Conservation (phyloP, 1,140 invertebrate genomes). For the Bradysia coprophila region DNA sequence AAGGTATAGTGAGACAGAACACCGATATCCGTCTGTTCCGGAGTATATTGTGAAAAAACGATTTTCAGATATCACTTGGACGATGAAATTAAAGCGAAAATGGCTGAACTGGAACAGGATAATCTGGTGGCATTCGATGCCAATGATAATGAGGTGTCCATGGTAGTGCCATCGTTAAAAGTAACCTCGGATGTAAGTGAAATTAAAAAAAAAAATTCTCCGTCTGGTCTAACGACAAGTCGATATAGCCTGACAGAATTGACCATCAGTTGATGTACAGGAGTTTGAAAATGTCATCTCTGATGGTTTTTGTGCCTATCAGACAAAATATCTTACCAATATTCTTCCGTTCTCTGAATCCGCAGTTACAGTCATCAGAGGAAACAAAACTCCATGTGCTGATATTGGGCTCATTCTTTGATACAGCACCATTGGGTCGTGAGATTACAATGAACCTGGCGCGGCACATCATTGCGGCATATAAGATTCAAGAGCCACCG, state of each 20-base stretch:
- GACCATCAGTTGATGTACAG: background rate
- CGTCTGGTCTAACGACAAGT: too few species aligned
- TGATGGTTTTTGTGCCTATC: too few species aligned
- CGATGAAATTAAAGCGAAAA: conserved; percentile 34
- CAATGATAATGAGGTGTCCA: conserved; percentile 29
- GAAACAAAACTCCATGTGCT: conserved; percentile 65
- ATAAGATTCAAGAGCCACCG: conserved; percentile 38
- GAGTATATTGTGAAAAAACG: background rate
- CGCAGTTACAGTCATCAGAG: conserved; percentile 46
- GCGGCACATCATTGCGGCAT: conserved; percentile 57
- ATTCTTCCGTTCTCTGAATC: conserved; percentile 5
- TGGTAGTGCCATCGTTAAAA: conserved; percentile 15
- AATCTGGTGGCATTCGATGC: conserved; percentile 39
- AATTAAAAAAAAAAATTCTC: too few species aligned
- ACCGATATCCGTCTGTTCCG: too few species aligned
- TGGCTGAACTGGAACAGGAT: conserved; percentile 44
- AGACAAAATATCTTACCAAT: background rate
- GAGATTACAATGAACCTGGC: conserved; percentile 69
- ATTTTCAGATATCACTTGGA: conserved; percentile 35
- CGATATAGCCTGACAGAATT: background rate
- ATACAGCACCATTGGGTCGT: conserved; percentile 62
- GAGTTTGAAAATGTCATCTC: background rate
- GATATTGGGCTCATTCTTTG: conserved; percentile 66
- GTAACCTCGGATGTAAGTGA: conserved; percentile 18
- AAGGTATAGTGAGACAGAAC: too few species aligned